These are phyloP conservation scores for Fragum sueziense DNA, from an alignment of 2,888 invertebrate species.

Conservation along the genomic window DNA sequence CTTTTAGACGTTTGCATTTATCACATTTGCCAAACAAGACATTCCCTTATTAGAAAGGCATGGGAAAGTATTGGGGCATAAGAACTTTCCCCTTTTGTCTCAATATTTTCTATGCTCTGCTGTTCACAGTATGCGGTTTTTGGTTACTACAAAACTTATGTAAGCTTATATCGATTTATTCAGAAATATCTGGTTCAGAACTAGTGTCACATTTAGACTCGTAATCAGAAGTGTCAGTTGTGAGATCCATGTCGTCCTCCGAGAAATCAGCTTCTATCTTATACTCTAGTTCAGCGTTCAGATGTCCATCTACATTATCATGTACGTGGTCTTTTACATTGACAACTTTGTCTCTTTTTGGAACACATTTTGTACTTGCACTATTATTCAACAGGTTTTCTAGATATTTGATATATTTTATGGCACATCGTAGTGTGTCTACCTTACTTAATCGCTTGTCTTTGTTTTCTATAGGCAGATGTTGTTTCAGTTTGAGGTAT, in stretches of 20 bases:
- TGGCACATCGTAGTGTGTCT: slow-evolving; percentile 80
- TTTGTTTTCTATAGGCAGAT: slow-evolving; percentile 77
- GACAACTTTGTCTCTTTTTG: not conserved
- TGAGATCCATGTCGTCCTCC: slow-evolving; percentile 4
- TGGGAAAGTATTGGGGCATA: not conserved
- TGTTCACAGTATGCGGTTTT: too few relatives aligned
- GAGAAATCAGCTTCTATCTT: not conserved
- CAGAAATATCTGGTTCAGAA: not conserved
- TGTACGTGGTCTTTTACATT: not conserved
- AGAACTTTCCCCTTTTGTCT: not conserved
- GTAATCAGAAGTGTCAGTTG: slow-evolving; percentile 14
- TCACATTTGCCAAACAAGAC: not conserved
- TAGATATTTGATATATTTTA: slow-evolving; percentile 79
- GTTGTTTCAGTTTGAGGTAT: slow-evolving; percentile 76
- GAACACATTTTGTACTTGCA: not conserved
- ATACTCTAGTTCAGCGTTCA: not conserved
- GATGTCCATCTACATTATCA: not conserved
- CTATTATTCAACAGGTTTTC: slow-evolving; percentile 57
- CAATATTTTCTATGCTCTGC: not conserved
- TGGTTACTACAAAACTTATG: not conserved
- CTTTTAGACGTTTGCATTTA: not conserved
- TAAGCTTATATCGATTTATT: not conserved
- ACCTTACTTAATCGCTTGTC: slow-evolving; percentile 82
- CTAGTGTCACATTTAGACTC: slow-evolving; percentile 17
- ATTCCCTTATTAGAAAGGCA: not conserved